A percentile compares a stretch with the other conserved stretches of the same genome.
These are phyloP conservation scores for Patagioenas fasciata DNA, from an alignment of 2,113 vertebrate genomes.

Conservation along the genomic window DNA sequence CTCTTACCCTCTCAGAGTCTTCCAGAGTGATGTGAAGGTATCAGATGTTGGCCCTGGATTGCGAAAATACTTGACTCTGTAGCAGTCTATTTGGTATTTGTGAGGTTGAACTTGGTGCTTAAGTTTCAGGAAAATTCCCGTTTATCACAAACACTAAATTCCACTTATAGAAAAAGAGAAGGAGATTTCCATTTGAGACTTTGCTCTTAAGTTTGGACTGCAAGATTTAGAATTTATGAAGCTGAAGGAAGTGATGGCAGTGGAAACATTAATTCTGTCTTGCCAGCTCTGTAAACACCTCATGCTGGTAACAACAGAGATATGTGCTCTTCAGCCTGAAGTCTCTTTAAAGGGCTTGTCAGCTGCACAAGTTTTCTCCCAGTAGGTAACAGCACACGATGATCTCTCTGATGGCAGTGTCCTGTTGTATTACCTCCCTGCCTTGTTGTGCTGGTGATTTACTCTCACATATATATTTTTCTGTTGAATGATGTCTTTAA, in stretches of 20 bases:
- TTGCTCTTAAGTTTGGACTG: background rate
- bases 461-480: background rate
- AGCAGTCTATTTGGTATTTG: background rate
- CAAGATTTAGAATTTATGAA: background rate
- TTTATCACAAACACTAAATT: background rate
- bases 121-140: background rate
- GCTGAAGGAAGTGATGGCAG: background rate
- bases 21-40: background rate
- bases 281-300: background rate
- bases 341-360: background rate
- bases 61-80: background rate
- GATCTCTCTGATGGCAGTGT: background rate
- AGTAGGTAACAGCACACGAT: accelerated
- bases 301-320: background rate
- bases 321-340: background rate
- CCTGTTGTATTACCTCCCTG: background rate
- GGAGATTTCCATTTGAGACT: background rate
- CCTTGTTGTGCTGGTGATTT: accelerated
- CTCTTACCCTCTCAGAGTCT: background rate
- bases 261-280: background rate
- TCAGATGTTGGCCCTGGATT: background rate
- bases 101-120: background rate
- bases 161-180: background rate
- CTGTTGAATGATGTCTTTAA: background rate
- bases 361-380: background rate